phyloP scores from a whole-genome alignment of 2,113 vertebrate species.

The Anhinga anhinga region DNA sequence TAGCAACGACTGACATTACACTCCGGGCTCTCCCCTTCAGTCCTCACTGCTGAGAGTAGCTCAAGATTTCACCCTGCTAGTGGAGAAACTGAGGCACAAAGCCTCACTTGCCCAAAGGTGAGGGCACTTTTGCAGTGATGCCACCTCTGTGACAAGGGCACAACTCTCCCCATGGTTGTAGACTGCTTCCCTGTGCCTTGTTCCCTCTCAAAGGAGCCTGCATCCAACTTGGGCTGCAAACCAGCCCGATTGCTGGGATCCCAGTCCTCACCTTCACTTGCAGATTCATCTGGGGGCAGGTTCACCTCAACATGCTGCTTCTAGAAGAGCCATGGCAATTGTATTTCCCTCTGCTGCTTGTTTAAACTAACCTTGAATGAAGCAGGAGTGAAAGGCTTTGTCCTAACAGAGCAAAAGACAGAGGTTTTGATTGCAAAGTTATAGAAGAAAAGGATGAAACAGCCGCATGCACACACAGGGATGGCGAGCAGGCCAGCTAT shows the following conservation, averaged over 20 bases:
- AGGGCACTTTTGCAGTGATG: background rate
- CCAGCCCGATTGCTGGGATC: fast-evolving
- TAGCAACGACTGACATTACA: fast-evolving
- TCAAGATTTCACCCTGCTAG: background rate
- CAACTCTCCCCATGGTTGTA: background rate
- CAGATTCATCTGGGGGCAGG: background rate
- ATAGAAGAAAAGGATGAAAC: background rate
- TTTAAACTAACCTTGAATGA: background rate
- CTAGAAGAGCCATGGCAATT: background rate
- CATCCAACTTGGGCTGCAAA: background rate
- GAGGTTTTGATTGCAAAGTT: background rate
- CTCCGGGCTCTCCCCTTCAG: background rate
- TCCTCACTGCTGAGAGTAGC: background rate
- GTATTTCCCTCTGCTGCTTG: background rate
- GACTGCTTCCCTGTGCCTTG: background rate
- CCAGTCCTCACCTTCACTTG: background rate
- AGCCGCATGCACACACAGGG: fast-evolving
- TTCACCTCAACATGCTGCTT: fast-evolving
- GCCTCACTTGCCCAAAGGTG: background rate
- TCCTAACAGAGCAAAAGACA: background rate
- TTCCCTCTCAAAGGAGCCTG: background rate
- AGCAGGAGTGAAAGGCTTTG: background rate
- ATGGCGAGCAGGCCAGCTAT: fast-evolving
- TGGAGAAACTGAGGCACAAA: background rate
- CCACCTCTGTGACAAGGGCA: background rate